Conservation (phyloP, 2,797 vertebrate species). For the Sebastes taczanowskii region DNA sequence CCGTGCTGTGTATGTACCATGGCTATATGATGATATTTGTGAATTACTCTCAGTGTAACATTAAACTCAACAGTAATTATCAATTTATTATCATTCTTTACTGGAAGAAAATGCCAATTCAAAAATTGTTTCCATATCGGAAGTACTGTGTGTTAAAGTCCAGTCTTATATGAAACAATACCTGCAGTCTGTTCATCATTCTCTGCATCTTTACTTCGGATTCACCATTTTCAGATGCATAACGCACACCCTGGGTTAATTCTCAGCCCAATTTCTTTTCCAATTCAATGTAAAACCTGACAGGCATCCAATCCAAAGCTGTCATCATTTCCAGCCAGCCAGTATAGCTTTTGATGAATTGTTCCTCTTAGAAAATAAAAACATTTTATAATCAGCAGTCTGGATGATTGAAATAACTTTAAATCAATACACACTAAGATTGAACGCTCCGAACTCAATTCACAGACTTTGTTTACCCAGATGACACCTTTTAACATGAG, state of each 20-base stretch:
- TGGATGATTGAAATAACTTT: slow-evolving; percentile 8
- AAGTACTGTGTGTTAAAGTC: not conserved
- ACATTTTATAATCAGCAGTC: not conserved
- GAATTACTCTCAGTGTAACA: no score
- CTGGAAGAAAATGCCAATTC: no score
- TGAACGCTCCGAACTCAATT: not conserved
- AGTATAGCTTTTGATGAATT: slow-evolving; percentile 26
- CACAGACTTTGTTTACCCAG: not conserved
- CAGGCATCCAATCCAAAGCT: slow-evolving; percentile 5
- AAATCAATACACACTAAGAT: not conserved
- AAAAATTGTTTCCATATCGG: not conserved
- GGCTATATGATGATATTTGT: no score
- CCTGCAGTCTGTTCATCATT: not conserved
- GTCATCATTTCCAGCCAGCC: slow-evolving; percentile 4
- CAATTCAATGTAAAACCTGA: slow-evolving; percentile 4
- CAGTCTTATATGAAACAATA: not conserved
- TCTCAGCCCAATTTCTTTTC: not conserved
- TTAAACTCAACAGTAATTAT: no score
- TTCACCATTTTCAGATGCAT: not conserved
- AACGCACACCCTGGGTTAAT: not conserved
- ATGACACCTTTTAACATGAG: not conserved
- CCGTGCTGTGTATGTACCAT: no score
- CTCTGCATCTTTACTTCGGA: not conserved
- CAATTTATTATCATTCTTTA: rapidly evolving
- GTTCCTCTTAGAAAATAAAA: not conserved